phyloP scores from a whole-genome alignment of 2,888 invertebrate species.

The Tipula vernalis region DNA sequence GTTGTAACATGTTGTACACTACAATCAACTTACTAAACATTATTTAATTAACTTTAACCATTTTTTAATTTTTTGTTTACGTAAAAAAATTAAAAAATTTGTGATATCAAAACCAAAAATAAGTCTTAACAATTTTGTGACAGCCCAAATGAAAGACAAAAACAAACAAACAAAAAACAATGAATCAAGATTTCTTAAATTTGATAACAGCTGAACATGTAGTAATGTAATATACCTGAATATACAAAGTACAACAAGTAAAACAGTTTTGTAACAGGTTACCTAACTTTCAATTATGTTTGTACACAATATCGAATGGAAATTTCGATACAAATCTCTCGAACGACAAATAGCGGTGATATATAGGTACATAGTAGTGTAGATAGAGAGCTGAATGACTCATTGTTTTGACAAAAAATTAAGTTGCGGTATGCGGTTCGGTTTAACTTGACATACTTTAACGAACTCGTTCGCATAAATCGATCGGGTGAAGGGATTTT shows the following conservation, averaged over 20 bases:
- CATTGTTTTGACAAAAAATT: not conserved
- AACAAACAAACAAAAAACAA: not conserved
- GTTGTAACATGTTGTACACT: no score
- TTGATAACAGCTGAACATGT: not conserved
- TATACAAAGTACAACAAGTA: not conserved
- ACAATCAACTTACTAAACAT: no score
- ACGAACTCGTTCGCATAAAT: not conserved
- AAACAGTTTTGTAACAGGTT: not conserved
- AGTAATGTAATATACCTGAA: not conserved
- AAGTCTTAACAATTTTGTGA: not conserved
- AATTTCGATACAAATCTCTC: not conserved
- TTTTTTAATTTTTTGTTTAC: no score
- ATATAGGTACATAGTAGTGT: not conserved
- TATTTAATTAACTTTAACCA: no score
- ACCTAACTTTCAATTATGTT: not conserved
- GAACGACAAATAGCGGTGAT: not conserved
- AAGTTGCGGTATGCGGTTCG: not conserved
- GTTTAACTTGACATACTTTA: not conserved
- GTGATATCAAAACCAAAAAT: not conserved
- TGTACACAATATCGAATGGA: not conserved
- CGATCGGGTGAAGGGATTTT: not conserved
- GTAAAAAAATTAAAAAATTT: not conserved
- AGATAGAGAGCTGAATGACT: not conserved
- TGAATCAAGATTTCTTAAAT: not conserved
- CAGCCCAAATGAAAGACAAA: not conserved